Percentiles rank a stretch among this genome's conserved stretches.
Evolutionary conservation across 1,140 invertebrate species (phyloP).

Genomic region (Nylanderia fulva): DNA sequence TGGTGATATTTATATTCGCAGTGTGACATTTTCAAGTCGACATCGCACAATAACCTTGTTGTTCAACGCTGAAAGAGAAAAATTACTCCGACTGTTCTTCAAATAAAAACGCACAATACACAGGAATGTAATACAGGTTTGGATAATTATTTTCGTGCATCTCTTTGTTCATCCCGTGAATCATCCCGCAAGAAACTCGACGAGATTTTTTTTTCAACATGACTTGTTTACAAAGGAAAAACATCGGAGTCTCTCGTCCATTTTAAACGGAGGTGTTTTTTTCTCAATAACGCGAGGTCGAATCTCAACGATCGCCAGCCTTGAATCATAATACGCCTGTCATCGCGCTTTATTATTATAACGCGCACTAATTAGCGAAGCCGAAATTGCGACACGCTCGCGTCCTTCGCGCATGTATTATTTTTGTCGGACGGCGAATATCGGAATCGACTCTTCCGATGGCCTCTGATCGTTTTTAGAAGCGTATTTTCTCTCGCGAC

Average conservation of each 20-base stretch:
- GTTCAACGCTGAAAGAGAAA: no score
- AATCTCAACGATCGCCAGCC: not conserved
- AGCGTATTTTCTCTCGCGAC: not conserved
- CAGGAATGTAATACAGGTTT: no score
- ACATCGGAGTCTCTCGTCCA: not conserved
- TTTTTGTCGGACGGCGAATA: conserved; percentile 41
- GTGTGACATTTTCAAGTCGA: not conserved
- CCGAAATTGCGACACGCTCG: conserved; percentile 25
- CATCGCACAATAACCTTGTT: no score
- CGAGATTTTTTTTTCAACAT: no score
- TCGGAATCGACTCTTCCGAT: conserved; percentile 19
- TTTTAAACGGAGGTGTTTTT: not conserved
- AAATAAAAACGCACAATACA: no score
- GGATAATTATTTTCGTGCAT: no score
- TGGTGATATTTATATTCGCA: conserved; percentile 7
- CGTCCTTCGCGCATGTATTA: conserved; percentile 56
- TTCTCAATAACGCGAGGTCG: not conserved
- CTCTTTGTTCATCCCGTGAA: no score
- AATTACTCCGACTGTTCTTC: no score
- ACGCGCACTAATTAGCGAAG: conserved; percentile 25
- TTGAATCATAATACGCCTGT: conserved; percentile 12
- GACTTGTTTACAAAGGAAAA: no score
- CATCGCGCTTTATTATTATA: conserved; percentile 40
- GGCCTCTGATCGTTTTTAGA: not conserved
- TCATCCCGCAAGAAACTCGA: no score